These are phyloP conservation scores for Eristalinus aeneus DNA, from an alignment of 2,888 invertebrate species.

Conservation along the genomic window DNA sequence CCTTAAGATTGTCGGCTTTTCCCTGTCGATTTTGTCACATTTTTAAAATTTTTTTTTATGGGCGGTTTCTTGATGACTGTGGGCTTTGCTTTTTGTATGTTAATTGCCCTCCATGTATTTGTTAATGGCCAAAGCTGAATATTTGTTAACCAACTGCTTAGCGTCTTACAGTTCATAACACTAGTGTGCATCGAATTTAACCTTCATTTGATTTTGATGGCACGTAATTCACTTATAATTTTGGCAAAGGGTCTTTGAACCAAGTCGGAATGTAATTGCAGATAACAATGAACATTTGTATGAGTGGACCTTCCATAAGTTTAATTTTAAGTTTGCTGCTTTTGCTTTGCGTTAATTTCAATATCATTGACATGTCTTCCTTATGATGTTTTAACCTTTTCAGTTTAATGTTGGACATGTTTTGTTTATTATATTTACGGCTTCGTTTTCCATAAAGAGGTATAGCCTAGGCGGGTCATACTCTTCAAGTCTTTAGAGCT, in stretches of 20 bases:
- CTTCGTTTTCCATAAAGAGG: too few relatives aligned
- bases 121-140: neutral
- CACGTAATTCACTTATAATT: neutral
- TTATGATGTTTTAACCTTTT: too few relatives aligned
- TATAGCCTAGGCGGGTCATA: too few relatives aligned
- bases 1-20: neutral
- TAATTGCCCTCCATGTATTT: neutral
- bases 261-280: neutral
- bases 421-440: too few relatives aligned
- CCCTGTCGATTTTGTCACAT: too few relatives aligned
- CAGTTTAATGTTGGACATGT: too few relatives aligned
- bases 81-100: neutral
- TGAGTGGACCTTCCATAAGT: too few relatives aligned
- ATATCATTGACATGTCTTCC: too few relatives aligned
- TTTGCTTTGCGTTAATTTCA: too few relatives aligned
- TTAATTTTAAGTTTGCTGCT: too few relatives aligned
- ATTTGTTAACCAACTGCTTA: neutral
- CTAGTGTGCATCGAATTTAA: neutral
- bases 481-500: too few relatives aligned
- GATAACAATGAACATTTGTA: neutral
- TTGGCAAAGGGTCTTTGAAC: neutral
- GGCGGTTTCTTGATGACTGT: neutral
- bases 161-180: neutral
- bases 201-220: neutral
- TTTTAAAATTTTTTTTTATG: too few relatives aligned